Conservation (phyloP, 2,888 invertebrate genomes). For the Acheta domesticus region DNA sequence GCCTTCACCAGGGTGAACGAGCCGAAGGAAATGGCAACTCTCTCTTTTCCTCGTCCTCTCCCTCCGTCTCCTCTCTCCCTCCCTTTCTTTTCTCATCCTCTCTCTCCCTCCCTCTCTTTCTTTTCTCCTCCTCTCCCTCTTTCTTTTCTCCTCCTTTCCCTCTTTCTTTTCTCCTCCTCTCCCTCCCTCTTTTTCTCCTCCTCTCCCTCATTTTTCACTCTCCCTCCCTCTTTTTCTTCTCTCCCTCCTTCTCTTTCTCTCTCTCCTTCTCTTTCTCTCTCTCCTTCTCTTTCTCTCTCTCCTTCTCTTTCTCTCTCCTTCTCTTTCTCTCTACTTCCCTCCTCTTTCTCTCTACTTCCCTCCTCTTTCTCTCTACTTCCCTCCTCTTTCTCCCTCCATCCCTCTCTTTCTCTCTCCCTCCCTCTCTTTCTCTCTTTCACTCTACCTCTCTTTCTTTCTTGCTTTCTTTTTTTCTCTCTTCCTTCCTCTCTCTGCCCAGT, state of each 20-base stretch:
- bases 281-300: not conserved
- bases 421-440: not conserved
- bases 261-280: not conserved
- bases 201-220: no score
- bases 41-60: no score
- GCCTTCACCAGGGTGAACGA: no score
- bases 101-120: not conserved
- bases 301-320: not conserved
- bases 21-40: no score
- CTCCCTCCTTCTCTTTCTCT: not conserved
- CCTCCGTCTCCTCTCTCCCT: no score
- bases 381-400: not conserved
- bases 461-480: not conserved
- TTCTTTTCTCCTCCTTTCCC: not conserved
- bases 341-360: not conserved
- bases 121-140: not conserved
- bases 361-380: no score
- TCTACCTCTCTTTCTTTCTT: not conserved
- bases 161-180: not conserved
- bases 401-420: not conserved
- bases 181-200: no score
- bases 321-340: not conserved
- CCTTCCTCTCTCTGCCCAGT: not conserved
- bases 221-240: not conserved
- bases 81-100: not conserved